phyloP scores from a whole-genome alignment of 2,113 vertebrate species.

The Numida meleagris region DNA sequence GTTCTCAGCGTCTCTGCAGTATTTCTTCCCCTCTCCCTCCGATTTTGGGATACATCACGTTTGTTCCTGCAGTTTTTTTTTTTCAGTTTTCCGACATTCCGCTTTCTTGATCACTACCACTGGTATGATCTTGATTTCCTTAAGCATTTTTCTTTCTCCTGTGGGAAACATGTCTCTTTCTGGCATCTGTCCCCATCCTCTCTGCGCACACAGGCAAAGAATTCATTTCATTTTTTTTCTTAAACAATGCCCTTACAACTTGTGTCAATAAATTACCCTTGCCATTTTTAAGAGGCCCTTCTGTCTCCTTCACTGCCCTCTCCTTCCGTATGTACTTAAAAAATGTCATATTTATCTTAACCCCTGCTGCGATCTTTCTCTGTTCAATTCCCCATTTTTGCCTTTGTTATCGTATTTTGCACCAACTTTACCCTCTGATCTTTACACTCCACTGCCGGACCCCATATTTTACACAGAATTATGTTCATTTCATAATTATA shows the following conservation, averaged over 20 bases:
- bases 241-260: slow-evolving; percentile 40
- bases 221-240: background rate
- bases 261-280: slow-evolving; percentile 56
- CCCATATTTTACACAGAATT: background rate
- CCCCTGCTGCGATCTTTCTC: background rate
- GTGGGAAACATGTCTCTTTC: slow-evolving; percentile 50
- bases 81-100: background rate
- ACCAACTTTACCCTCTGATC: background rate
- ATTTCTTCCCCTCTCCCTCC: background rate
- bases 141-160: slow-evolving; percentile 20
- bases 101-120: background rate
- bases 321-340: slow-evolving; percentile 5
- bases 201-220: slow-evolving; percentile 24
- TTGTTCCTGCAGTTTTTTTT: background rate
- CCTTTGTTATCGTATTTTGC: background rate
- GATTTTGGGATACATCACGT: background rate
- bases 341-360: slow-evolving; percentile 54
- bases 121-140: slow-evolving; percentile 38
- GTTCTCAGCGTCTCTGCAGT: background rate
- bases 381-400: background rate
- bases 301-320: slow-evolving; percentile 52
- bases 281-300: slow-evolving; percentile 51
- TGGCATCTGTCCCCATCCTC: slow-evolving; percentile 41
- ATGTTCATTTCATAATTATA: background rate
- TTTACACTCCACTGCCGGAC: background rate